Percentiles rank a stretch among this genome's conserved stretches.
Conservation (phyloP, 2,797 vertebrate species). For the Chromobotia macracanthus region DNA sequence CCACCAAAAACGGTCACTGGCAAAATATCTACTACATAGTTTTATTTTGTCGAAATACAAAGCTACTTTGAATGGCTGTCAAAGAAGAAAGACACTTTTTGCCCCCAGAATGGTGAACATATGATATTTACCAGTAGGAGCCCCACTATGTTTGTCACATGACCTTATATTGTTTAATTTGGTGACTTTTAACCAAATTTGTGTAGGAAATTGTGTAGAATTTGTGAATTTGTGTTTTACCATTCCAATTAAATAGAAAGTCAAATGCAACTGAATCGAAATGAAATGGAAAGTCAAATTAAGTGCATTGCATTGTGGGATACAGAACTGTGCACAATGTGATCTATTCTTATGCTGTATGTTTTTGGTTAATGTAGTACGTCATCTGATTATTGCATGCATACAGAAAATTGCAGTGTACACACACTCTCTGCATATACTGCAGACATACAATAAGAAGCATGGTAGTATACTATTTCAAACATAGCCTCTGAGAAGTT, state of each 20-base stretch:
- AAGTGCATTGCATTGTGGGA: too few species aligned
- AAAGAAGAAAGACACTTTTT: background rate
- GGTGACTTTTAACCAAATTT: background rate
- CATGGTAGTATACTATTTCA: conserved; percentile 42
- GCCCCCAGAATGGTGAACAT: background rate
- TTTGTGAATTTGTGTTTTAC: background rate
- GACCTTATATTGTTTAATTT: background rate
- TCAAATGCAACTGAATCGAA: background rate
- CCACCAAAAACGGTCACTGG: background rate
- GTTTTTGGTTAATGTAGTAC: too few species aligned
- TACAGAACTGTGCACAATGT: too few species aligned
- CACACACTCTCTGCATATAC: background rate
- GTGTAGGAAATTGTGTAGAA: background rate
- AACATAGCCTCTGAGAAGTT: conserved; percentile 62
- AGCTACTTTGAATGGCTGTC: background rate
- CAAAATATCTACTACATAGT: background rate
- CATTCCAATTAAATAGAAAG: background rate
- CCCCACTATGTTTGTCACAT: background rate
- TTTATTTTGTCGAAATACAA: background rate
- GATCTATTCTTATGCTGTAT: too few species aligned
- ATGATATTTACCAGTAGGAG: background rate
- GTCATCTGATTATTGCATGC: too few species aligned
- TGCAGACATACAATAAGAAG: background rate
- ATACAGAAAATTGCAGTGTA: background rate
- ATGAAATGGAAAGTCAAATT: too few species aligned